Base-by-base conservation (phyloP, 2,888 invertebrate species). In the Junonia oenone region DNA sequence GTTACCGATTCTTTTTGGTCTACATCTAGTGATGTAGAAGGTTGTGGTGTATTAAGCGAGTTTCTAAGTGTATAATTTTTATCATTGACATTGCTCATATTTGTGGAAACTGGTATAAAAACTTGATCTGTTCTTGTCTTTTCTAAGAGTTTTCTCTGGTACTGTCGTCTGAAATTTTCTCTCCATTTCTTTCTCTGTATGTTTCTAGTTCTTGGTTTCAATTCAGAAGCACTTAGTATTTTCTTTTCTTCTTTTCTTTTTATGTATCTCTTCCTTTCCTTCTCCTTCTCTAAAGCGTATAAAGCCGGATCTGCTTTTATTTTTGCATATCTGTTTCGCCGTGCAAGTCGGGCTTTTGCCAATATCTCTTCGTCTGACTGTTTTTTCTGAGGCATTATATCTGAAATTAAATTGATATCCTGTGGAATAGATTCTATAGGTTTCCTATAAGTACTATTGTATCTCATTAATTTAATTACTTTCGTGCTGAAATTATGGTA, bases 271-370 rank as follows among this genome's bases (percentile, higher is more conserved):
- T 38, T 37, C 11, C 33, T 29, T 47, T 56, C 51, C 27, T 56
- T 51, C 35, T 51, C 51, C 43, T 56, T 56, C 31, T 56, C 43
- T 17, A 40, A 5, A 6, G 47, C 35, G 26, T 51, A 51, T 47
- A 38, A 46, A 1, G 19, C 29, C 2, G 49, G 46, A 35, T 51
- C 45, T 19, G 15, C 13, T 48, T 56, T 56, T 15, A 51, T 54
- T 31, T 14, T n/a, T 15, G 31, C 47, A 27, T 48, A 54, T 43
- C 37, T n/a, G 8, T 35, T 37, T 19, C 37, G 0, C 14, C 48
- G 22, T 4, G 43, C 43, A 4, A 9, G 6, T 22, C n/a, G 19
- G 4, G 22, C 22, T 22, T 22, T 43, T 22, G 9, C 43, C 11
- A 22, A 19, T n/a, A 22, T 11, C 22, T 43, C 43, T 22, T 43